Evolutionary conservation across 2,113 vertebrate species (phyloP).

Genomic region (Thunnus maccoyii): DNA sequence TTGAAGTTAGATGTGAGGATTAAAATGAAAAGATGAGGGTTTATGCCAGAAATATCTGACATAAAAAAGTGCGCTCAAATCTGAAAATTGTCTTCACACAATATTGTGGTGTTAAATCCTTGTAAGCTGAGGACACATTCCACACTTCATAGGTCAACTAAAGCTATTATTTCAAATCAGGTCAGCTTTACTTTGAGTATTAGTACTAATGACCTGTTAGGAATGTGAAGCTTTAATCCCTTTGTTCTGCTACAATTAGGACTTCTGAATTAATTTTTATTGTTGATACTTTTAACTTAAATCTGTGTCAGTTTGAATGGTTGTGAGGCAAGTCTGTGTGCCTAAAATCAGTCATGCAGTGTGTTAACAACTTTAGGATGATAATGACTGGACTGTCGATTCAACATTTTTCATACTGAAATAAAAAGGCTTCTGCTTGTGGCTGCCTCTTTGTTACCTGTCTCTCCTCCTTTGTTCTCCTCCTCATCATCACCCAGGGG

Average conservation of each 20-base stretch:
- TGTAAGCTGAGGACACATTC: neutral
- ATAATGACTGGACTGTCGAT: too few relatives aligned
- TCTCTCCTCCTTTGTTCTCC: slow-evolving; percentile 34
- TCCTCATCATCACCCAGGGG: slow-evolving; percentile 39
- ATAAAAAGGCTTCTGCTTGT: neutral
- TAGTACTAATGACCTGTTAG: neutral
- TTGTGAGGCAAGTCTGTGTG: too few relatives aligned
- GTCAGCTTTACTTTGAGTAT: neutral
- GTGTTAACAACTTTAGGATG: too few relatives aligned
- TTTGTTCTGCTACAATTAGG: neutral
- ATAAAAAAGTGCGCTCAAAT: neutral
- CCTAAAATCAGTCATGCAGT: too few relatives aligned
- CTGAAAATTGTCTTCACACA: neutral
- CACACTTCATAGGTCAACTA: neutral
- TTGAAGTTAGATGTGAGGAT: slow-evolving; percentile 20
- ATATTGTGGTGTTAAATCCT: too few relatives aligned
- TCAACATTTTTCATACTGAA: too few relatives aligned
- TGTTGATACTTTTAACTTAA: neutral
- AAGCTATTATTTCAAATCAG: neutral
- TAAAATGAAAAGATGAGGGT: neutral
- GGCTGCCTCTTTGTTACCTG: slow-evolving; percentile 45
- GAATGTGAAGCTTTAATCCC: neutral
- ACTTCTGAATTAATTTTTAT: neutral
- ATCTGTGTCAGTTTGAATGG: neutral
- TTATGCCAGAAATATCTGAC: neutral